A percentile compares a stretch with the other conserved stretches of the same genome.
Conservation (phyloP, 2,113 vertebrate genomes). For the Theristicus caerulescens region DNA sequence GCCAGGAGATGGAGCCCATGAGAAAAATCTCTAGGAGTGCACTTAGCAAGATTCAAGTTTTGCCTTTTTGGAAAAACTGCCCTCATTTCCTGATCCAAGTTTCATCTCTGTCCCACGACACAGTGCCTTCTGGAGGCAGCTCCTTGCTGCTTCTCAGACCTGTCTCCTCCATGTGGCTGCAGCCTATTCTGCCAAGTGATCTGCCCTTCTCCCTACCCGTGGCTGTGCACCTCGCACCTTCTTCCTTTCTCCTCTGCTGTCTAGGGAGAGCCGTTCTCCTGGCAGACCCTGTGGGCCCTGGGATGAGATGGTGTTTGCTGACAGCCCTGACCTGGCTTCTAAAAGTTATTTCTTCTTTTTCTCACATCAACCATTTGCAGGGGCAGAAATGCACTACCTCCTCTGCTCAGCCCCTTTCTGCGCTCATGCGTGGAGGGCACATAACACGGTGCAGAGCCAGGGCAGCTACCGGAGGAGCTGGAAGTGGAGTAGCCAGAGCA, state of each 20-base stretch:
- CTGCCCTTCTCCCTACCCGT: background rate
- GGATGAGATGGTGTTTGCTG: background rate
- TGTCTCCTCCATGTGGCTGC: background rate
- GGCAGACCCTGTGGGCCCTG: background rate
- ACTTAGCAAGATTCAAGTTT: background rate
- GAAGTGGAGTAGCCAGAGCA: background rate
- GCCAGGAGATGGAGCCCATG: background rate
- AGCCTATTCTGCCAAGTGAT: background rate
- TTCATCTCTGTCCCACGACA: background rate
- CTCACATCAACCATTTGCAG: background rate
- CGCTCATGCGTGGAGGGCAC: rapidly evolving
- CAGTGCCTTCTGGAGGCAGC: background rate
- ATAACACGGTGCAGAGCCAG: rapidly evolving
- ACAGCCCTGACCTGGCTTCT: background rate
- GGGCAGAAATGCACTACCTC: background rate
- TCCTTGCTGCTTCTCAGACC: background rate
- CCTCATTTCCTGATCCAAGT: background rate
- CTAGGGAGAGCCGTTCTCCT: background rate
- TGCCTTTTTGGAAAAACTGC: background rate
- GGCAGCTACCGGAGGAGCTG: rapidly evolving
- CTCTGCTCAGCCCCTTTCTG: background rate
- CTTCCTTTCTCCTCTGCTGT: background rate
- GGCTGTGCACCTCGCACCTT: background rate
- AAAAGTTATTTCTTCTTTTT: background rate
- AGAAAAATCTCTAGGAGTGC: background rate